Evolutionary conservation across 2,113 vertebrate species (phyloP).

Genomic region (Paracanthobrama guichenoti): DNA sequence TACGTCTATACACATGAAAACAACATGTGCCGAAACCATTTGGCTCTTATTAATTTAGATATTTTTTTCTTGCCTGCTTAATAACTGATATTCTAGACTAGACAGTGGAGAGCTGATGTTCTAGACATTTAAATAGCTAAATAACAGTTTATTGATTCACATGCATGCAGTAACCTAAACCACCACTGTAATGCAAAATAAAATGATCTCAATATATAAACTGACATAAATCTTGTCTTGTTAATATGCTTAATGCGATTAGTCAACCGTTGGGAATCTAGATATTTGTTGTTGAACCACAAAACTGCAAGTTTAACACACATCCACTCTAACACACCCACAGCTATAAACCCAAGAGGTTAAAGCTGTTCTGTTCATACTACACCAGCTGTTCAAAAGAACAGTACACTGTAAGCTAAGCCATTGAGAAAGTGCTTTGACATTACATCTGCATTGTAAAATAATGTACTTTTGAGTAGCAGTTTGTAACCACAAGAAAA

Average conservation of each 20-base stretch:
- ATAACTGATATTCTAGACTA: background rate
- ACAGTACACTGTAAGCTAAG: slow-evolving; percentile 15
- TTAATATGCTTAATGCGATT: slow-evolving; percentile 13
- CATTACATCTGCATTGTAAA: slow-evolving; percentile 12
- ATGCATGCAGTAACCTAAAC: background rate
- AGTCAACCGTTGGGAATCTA: slow-evolving; percentile 47
- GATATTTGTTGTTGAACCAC: slow-evolving; percentile 56
- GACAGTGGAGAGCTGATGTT: background rate
- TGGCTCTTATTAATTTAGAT: background rate
- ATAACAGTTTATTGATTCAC: background rate
- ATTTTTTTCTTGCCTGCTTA: background rate
- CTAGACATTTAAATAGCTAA: background rate
- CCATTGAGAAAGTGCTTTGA: background rate
- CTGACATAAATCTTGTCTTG: background rate
- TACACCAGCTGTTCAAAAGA: slow-evolving; percentile 34
- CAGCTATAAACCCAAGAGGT: slow-evolving; percentile 24
- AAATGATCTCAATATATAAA: background rate
- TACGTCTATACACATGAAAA: background rate
- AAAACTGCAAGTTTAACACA: slow-evolving; percentile 43
- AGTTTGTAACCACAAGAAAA: background rate
- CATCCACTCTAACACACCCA: slow-evolving; percentile 15
- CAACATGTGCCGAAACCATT: background rate
- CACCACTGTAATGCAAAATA: background rate
- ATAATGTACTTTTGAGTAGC: background rate
- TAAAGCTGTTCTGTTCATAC: slow-evolving; percentile 38